phyloP scores from a whole-genome alignment of 2,888 invertebrate species.

The Tineola bisselliella region DNA sequence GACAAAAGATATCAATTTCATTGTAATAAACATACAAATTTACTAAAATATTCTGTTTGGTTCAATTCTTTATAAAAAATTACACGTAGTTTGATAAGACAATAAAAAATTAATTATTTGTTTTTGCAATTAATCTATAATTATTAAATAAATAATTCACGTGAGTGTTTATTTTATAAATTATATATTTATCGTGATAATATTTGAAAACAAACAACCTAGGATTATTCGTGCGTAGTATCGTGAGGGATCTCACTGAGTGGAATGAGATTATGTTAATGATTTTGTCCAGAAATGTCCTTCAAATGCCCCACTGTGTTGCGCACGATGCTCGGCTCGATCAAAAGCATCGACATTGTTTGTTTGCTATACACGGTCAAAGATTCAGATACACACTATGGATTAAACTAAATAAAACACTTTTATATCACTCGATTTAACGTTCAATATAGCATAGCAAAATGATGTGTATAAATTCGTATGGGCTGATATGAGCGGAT shows the following conservation, averaged over 20 bases:
- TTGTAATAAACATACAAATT: no score
- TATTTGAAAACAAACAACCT: no score
- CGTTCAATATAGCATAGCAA: not conserved
- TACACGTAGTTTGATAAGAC: no score
- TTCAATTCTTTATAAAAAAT: no score
- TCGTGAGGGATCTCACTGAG: no score
- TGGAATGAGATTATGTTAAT: not conserved
- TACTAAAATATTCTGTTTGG: no score
- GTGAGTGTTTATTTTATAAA: no score
- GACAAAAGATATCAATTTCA: not conserved
- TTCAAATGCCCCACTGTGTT: not conserved
- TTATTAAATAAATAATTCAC: no score
- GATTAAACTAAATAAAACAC: not conserved
- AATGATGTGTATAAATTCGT: not conserved
- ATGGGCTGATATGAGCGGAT: not conserved
- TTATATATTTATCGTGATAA: no score
- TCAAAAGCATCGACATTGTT: conserved; percentile 4
- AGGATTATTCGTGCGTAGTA: no score
- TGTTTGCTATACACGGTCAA: conserved; percentile 4
- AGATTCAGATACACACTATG: not conserved
- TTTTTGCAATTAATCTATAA: no score
- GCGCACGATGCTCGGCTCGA: conserved; percentile 5
- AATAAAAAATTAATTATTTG: no score
- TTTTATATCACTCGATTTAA: not conserved
- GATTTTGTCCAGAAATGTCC: not conserved